phyloP scores from a whole-genome alignment of 2,888 invertebrate genomes.

The Drosophila emarginata region DNA sequence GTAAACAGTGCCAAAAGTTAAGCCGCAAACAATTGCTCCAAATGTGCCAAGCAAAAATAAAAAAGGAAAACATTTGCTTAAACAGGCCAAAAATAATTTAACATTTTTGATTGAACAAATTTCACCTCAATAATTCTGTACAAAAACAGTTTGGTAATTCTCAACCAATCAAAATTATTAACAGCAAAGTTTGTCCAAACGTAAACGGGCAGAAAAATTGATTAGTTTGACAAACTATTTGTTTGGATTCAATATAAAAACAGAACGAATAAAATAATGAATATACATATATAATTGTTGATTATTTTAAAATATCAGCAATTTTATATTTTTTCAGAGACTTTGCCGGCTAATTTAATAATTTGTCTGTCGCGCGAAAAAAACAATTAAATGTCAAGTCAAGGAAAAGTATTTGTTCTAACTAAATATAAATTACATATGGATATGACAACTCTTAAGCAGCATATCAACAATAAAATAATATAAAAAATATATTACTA shows the following conservation, averaged over 20 bases:
- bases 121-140: too few species aligned
- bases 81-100: neutral
- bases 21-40: conserved; percentile 15
- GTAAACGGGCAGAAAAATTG: too few species aligned
- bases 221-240: too few species aligned
- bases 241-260: too few species aligned
- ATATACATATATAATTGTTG: too few species aligned
- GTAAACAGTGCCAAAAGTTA: conserved; percentile 36
- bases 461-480: conserved; percentile 21
- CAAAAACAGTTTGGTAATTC: too few species aligned
- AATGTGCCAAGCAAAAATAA: neutral
- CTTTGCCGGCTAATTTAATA: neutral
- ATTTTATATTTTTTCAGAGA: too few species aligned
- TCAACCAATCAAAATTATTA: too few species aligned
- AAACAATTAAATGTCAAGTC: conserved; percentile 26
- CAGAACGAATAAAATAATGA: too few species aligned
- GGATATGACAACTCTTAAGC: neutral
- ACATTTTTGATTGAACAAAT: neutral
- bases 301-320: too few species aligned
- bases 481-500: conserved; percentile 35
- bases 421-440: conserved; percentile 1
- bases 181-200: too few species aligned
- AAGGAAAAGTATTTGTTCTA: conserved; percentile 39
- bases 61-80: neutral
- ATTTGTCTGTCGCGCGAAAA: neutral